These are phyloP conservation scores for Buphagus erythrorhynchus DNA, from an alignment of 2,797 vertebrate genomes.

Conservation along the genomic window DNA sequence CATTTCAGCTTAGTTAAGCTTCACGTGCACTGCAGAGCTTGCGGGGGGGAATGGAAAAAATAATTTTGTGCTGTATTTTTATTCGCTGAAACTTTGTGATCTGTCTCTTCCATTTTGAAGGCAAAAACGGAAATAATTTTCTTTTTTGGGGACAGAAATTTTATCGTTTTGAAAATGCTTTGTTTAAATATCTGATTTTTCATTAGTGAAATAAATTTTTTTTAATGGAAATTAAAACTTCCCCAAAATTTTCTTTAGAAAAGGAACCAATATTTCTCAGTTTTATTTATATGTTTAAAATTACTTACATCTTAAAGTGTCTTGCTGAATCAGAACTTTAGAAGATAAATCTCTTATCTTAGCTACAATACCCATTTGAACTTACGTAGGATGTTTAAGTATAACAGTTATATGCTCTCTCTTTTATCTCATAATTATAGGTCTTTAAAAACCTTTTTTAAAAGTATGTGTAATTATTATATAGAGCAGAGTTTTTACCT, in stretches of 20 bases:
- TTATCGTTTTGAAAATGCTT: neutral
- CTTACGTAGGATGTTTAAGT: neutral
- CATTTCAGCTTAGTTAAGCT: neutral
- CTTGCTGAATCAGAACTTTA: neutral
- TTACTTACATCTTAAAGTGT: neutral
- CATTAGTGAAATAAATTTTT: neutral
- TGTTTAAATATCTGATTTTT: neutral
- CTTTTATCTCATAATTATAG: slow-evolving; percentile 12
- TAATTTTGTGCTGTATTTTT: neutral
- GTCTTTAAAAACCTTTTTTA: neutral
- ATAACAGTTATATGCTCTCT: neutral
- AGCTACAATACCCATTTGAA: neutral
- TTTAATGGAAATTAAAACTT: neutral
- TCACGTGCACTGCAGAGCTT: neutral
- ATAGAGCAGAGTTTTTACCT: neutral
- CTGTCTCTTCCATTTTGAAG: neutral
- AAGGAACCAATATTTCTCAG: neutral
- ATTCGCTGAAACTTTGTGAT: neutral
- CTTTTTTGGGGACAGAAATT: neutral
- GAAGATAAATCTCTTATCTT: neutral
- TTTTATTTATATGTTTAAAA: neutral
- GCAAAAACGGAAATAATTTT: neutral
- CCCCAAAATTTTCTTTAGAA: neutral
- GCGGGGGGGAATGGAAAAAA: neutral
- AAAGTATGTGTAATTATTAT: neutral